These are phyloP conservation scores for Athene cunicularia DNA, from an alignment of 2,113 vertebrate species.

Conservation along the genomic window DNA sequence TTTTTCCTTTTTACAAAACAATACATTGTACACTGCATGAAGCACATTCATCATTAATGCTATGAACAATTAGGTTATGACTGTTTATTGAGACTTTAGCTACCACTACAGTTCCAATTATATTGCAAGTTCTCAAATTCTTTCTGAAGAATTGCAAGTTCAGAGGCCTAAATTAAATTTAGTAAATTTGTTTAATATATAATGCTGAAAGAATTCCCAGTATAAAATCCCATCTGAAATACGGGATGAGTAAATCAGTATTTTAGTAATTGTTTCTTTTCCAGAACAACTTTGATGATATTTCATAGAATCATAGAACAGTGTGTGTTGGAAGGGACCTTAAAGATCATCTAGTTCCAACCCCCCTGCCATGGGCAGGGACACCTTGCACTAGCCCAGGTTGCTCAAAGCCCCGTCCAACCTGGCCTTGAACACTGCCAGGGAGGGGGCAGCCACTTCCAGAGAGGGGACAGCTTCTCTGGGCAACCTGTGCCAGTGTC, in stretches of 20 bases:
- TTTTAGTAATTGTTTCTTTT: background rate
- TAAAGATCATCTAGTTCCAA: too few species aligned
- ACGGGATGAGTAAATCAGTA: background rate
- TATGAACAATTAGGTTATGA: background rate
- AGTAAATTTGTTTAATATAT: background rate
- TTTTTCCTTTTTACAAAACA: background rate
- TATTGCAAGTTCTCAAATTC: background rate
- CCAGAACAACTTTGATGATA: background rate
- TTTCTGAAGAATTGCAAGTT: background rate
- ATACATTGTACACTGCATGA: background rate
- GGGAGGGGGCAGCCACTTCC: too few species aligned
- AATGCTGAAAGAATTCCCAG: background rate
- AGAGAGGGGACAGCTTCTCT: too few species aligned
- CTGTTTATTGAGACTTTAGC: background rate
- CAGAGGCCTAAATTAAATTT: background rate
- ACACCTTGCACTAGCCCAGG: too few species aligned
- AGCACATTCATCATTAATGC: background rate
- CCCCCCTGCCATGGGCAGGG: too few species aligned
- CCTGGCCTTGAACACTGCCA: too few species aligned
- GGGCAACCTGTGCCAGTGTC: too few species aligned
- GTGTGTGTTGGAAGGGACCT: too few species aligned
- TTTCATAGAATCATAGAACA: background rate
- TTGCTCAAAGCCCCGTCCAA: too few species aligned
- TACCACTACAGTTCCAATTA: background rate
- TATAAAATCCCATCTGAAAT: background rate